Base-by-base conservation (phyloP, 2,888 invertebrate species). In the Himalopsyche japonica region DNA sequence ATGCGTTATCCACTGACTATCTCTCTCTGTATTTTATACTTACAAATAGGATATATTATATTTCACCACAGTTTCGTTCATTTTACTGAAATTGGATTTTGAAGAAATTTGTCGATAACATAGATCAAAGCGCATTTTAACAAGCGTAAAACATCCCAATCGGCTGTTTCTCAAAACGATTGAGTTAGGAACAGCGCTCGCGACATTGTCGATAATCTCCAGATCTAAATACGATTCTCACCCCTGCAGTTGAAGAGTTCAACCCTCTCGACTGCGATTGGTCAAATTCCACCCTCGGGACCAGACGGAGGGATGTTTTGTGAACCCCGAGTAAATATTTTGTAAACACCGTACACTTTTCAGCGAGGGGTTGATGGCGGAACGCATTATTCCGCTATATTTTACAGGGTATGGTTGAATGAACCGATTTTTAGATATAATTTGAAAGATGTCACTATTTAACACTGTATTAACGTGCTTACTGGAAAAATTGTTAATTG, bases 281-380 rank as follows among this genome's bases (percentile, higher is more conserved):
- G 76, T 76, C 76, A 76, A 20, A 76, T 27, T 27, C 76, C 76
- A 76, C 76, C 76, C 76, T 34, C 30, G 24, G 24, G 57, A 76
- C 76, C 57, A 32, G 76, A n/a, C 76, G 76, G 30, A 76, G 76
- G 76, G 76, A 32, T 34, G 76, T 57, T 57, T 57, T 57, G 57
- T 20, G 20, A n/a, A 57, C 57, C 47, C 49, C 20, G 32, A 48
- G 84, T 86, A 86, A 86, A 86, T 86, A 86, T 86, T 86, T 84
- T 81, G 86, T 86, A 86, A 86, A 86, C 86, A 86, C 86, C 37
- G 84, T 49, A 79, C 82, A 70, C 80, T 86, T 82, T 82, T 82
- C 30, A 57, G 47, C 12, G 48, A 48, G 79, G 79, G 43, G 47
- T 47, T 47, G 37, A 4, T 7, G 2, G 34, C 43, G 20, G 30